Evolutionary conservation across 1,140 invertebrate species (phyloP).

Genomic region (Lethrus apterus): DNA sequence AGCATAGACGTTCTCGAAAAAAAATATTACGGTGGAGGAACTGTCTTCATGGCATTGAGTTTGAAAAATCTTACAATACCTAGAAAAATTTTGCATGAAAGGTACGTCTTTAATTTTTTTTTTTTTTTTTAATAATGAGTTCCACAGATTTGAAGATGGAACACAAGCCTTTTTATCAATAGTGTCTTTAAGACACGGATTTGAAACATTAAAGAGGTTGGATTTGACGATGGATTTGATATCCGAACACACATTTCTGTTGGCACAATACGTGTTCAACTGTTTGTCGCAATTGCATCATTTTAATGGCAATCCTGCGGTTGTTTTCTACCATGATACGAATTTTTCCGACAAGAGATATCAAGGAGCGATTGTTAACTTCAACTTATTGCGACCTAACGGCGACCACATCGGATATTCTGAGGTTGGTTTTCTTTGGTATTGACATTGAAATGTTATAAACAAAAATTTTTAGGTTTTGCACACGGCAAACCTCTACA

Average conservation of each 20-base stretch:
- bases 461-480: constrained; percentile 57
- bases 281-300: constrained; percentile 60
- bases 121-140: constrained; percentile 12
- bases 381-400: constrained; percentile 74
- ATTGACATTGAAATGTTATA: constrained; percentile 20
- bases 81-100: constrained; percentile 58
- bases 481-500: constrained; percentile 79
- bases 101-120: constrained; percentile 49
- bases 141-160: constrained; percentile 87
- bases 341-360: constrained; percentile 52
- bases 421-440: constrained; percentile 57
- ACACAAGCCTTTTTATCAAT: constrained; percentile 85
- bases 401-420: constrained; percentile 80
- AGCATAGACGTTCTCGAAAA: constrained; percentile 59
- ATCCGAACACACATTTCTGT: constrained; percentile 63
- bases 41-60: constrained; percentile 73
- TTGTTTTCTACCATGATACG: constrained; percentile 65
- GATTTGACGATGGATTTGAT: constrained; percentile 55
- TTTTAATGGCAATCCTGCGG: constrained; percentile 63
- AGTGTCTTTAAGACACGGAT: constrained; percentile 70
- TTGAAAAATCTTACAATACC: constrained; percentile 62
- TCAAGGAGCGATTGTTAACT: constrained; percentile 84
- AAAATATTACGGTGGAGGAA: constrained; percentile 81
- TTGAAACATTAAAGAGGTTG: constrained; percentile 58
- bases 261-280: constrained; percentile 67